A percentile compares a stretch with the other conserved stretches of the same genome.
These are phyloP conservation scores for Ips typographus DNA, from an alignment of 1,140 invertebrate species.

Conservation along the genomic window DNA sequence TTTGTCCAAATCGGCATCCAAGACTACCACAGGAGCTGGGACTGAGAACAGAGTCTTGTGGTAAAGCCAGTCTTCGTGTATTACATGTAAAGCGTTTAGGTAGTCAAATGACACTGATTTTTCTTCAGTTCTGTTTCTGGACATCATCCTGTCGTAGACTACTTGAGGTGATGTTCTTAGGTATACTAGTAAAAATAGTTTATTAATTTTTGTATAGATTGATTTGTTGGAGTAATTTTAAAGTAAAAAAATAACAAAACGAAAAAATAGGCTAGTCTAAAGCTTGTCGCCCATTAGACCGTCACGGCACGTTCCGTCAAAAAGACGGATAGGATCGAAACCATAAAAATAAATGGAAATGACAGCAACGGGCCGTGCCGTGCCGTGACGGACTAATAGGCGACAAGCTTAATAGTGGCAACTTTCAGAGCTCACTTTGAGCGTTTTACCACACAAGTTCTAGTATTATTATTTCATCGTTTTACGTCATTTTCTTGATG, in stretches of 20 bases:
- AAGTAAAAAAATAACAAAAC: not conserved
- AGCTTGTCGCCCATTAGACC: too few species aligned
- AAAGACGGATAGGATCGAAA: too few species aligned
- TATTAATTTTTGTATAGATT: not conserved
- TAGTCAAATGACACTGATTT: constrained; percentile 69
- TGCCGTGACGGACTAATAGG: too few species aligned
- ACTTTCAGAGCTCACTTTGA: too few species aligned
- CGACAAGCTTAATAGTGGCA: too few species aligned
- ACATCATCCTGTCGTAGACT: constrained; percentile 76
- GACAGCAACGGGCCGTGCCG: too few species aligned
- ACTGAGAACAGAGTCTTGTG: constrained; percentile 56
- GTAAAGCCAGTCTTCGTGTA: constrained; percentile 36
- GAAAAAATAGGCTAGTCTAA: not conserved
- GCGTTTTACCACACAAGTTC: too few species aligned
- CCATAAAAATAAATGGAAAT: too few species aligned
- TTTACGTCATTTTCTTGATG: too few species aligned
- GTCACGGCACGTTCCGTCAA: too few species aligned
- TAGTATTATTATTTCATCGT: too few species aligned
- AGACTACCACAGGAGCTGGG: constrained; percentile 62
- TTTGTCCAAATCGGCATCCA: constrained; percentile 64
- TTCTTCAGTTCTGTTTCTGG: constrained; percentile 78
- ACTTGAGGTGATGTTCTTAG: constrained; percentile 78
- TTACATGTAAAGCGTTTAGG: constrained; percentile 32
- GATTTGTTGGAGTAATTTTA: not conserved
- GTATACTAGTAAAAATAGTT: constrained; percentile 69